Base-by-base conservation (phyloP, 2,113 vertebrate genomes). In the Calypte anna region DNA sequence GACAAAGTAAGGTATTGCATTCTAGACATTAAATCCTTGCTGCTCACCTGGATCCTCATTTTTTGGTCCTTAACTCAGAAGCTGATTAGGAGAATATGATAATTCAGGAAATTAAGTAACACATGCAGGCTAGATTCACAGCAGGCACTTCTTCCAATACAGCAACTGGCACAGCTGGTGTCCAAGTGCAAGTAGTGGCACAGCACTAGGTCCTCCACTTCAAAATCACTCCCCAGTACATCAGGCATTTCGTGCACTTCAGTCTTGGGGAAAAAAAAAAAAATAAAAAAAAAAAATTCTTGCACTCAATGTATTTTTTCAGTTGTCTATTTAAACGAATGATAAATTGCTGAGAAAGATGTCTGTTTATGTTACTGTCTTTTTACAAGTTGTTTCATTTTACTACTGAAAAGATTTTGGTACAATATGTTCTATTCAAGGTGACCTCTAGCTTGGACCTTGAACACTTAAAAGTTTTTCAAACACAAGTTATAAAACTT, bases 41-140 rank as follows among this genome's bases (percentile, higher is more conserved):
- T 69, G 93, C 96, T 96, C 97, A 95, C 97, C 88, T 97, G 96
- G 96, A 97, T 94, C 75, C 88, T 90, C 59, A 90, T 84, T 97
- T 97, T 96, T 96, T 96, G 90, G 79, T 90, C 95, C 96, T 97
- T 91, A 95, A 91, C 93, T 96, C 74, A 93, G 96, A 92, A 96
- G 79, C 97, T 98, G 97, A 97, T 98, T 97, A 97, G 91, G 40
- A 96, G 83, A 96, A 97, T 97, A 98, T 97, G 97, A 93, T 97
- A 97, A 97, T 97, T 97, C 96, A 94, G 96, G 94, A 98, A 97
- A 98, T 97, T 97, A 98, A 96, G 95, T 93, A 95, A 97, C 91
- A 82, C 97, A 98, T 87, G 96, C 96, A 95, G 97, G 96, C 96
- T 89, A 70, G 93, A 82, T 88, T 96, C 97, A 86, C 98, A 97